Evolutionary conservation across 2,797 vertebrate species (phyloP).

Genomic region (Scleropages formosus): DNA sequence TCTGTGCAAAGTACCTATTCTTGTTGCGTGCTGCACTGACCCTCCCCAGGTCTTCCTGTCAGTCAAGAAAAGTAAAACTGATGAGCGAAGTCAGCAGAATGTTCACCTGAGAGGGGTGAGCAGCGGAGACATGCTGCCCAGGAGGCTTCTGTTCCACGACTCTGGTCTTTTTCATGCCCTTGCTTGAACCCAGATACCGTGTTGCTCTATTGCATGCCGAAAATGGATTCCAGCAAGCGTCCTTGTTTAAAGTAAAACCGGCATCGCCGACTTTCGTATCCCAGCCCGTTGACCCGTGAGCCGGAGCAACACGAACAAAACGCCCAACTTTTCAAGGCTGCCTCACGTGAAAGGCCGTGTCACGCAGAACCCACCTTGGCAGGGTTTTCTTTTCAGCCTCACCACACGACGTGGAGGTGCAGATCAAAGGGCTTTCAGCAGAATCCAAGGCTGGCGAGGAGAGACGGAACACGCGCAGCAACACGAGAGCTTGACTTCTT

Average conservation of each 20-base stretch:
- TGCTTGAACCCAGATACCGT: slow-evolving; percentile 50
- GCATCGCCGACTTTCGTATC: slow-evolving; percentile 25
- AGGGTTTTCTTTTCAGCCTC: slow-evolving; percentile 6
- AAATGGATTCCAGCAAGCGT: slow-evolving; percentile 21
- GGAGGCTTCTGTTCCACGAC: slow-evolving; percentile 63
- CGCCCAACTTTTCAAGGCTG: neutral
- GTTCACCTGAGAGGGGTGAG: slow-evolving; percentile 44
- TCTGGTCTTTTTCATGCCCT: slow-evolving; percentile 59
- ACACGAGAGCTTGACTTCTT: neutral
- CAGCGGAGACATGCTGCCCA: slow-evolving; percentile 40
- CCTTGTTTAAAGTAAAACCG: slow-evolving; percentile 8
- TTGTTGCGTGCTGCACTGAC: neutral
- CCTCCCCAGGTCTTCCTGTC: neutral
- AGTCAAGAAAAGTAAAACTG: neutral
- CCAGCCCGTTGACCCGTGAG: slow-evolving; percentile 17
- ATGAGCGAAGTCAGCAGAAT: neutral
- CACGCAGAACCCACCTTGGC: neutral
- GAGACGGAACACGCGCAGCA: neutral
- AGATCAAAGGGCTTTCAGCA: neutral
- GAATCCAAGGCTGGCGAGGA: neutral
- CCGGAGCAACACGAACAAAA: slow-evolving; percentile 7
- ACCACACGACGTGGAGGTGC: neutral
- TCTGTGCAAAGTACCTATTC: neutral
- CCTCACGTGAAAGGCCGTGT: neutral
- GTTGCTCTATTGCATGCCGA: slow-evolving; percentile 30